Base-by-base conservation (phyloP, 2,797 vertebrate species). In the Brotula barbata region DNA sequence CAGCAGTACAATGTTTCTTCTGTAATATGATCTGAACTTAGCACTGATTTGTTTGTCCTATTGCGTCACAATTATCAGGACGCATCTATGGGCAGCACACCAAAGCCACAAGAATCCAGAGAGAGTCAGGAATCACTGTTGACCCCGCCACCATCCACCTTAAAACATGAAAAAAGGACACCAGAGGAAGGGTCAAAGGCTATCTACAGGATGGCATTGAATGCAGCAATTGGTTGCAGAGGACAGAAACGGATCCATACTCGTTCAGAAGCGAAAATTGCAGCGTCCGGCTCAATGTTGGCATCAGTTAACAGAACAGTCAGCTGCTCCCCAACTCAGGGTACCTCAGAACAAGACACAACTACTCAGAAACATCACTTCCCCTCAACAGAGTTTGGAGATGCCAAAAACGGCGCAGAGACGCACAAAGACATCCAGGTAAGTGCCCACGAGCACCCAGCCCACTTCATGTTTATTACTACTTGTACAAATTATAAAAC, bases 131-230 rank as follows among this genome's bases (percentile, higher is more conserved):
- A 34, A 19, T 7, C 7, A 23, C 47, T 60, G 1, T n/a, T 40
- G 14, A 1, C 52, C 46, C 21, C 66, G 8, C 44, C 72, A 36
- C 63, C 68, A 0, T 64, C 78, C 36, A 43, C 58, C 41, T 39
- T 55, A 39, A 91, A 88, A 68, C 74, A 67, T 60, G 87, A 78
- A 54, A 25, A 57, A 14, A 77, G 85, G 61, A 84, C 84, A 11
- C 63, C 85, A 13, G 88, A 89, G 20, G 87, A 89, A 25, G 89
- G 71, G 28, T 88, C 74, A 7, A 89, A 85, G 73, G 77, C 75
- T 1, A 87, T 91, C 42, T 90, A 84, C 68, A 77, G 58, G 59
- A 85, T 14, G 63, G 89, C 90, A 1, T 16, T 91, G 50, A 72
- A 64, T 5, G 88, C 81, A 54, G 89, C 85, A 13, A 33, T 90